Conservation (phyloP, 92 coral and sea anemone genomes). For the Scolanthus callimorphus region DNA sequence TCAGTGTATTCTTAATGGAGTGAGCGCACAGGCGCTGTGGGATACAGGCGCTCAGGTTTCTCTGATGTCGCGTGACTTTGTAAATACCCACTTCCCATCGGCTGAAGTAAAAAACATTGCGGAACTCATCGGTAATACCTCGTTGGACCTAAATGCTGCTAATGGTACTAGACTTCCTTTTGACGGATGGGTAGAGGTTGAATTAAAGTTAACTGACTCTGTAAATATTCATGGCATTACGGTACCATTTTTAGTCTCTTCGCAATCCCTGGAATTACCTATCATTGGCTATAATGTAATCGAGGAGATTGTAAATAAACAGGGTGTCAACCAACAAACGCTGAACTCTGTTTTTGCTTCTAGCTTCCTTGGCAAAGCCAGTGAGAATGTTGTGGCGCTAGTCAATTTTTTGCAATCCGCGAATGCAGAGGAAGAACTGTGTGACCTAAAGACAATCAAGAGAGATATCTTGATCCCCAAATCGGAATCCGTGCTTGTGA, state of each 20-base stretch:
- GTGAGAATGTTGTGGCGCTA: constrained; percentile 38
- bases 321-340: not conserved
- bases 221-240: not conserved
- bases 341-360: constrained; percentile 6
- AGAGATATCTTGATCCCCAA: constrained; percentile 37
- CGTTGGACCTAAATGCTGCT: constrained; percentile 30
- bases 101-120: constrained; percentile 17
- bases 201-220: constrained; percentile 16
- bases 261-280: constrained; percentile 14
- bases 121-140: constrained; percentile 27
- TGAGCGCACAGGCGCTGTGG: constrained; percentile 40
- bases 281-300: constrained; percentile 44
- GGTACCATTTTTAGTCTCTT: constrained; percentile 26
- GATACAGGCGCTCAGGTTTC: constrained; percentile 72
- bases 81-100: constrained; percentile 30
- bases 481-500: constrained; percentile 24
- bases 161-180: constrained; percentile 44
- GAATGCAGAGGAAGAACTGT: constrained; percentile 16
- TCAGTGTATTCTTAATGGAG: constrained; percentile 12
- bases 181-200: constrained; percentile 48
- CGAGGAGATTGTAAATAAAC: constrained; percentile 32
- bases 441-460: constrained; percentile 16
- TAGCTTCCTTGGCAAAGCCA: constrained; percentile 23
- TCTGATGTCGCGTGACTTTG: constrained; percentile 40
- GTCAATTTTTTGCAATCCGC: constrained; percentile 40